phyloP scores from a whole-genome alignment of 2,113 vertebrate genomes.

The Fulmarus glacialis region DNA sequence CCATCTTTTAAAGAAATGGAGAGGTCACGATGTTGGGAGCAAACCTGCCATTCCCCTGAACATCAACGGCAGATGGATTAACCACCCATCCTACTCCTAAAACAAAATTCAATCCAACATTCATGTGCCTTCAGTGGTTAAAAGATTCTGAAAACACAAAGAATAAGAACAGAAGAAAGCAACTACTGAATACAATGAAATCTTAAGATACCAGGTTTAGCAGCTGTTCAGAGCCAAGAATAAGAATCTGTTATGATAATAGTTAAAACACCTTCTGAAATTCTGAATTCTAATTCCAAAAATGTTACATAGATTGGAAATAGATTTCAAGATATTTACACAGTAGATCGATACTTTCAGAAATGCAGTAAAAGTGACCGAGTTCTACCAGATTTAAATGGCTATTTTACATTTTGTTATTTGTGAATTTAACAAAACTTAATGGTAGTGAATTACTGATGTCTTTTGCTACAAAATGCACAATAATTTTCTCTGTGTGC shows the following conservation, averaged over 20 bases:
- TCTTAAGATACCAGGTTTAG: neutral
- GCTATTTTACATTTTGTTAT: neutral
- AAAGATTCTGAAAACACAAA: neutral
- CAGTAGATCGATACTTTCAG: neutral
- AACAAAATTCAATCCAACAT: constrained; percentile 37
- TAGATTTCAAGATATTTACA: neutral
- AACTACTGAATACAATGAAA: neutral
- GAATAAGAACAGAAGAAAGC: neutral
- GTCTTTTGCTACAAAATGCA: neutral
- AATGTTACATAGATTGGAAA: neutral
- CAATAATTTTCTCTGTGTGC: neutral
- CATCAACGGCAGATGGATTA: constrained; percentile 74
- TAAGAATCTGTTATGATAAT: neutral
- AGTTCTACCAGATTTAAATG: neutral
- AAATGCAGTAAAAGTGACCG: neutral
- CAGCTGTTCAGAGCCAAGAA: neutral
- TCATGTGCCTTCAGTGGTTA: constrained; percentile 64
- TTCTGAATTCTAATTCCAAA: neutral
- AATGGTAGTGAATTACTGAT: neutral
- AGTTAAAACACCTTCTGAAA: neutral
- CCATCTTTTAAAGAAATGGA: neutral
- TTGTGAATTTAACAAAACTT: neutral
- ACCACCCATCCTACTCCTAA: neutral
- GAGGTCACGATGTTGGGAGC: neutral
- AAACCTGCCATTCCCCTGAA: neutral